Base-by-base conservation (phyloP, 1,140 invertebrate genomes). In the Cyphomyrmex costatus region DNA sequence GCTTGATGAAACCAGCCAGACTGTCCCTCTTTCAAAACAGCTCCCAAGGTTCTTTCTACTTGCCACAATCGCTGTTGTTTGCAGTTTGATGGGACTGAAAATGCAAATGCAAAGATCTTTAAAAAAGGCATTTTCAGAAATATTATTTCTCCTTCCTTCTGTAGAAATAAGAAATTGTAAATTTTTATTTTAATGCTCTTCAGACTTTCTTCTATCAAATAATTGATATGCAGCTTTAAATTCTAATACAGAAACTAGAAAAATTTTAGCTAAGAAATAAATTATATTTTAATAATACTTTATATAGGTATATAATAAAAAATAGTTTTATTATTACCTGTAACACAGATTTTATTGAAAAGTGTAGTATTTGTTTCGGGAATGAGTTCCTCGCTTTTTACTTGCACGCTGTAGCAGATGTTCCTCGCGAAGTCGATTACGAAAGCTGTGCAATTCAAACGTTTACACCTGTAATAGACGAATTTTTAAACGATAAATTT, bases 281-380 rank as follows among this genome's bases (percentile, higher is more conserved):
- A 2, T 49, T 21, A 27, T 30, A 46, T 8, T 78, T 49, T 63
- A 33, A 42, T 24, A 36, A n/a, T 16, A 16, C 3, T 49, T 27
- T 33, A 8, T 53, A 49, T 49, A 3, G 6, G 8, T 36, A 46
- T 5, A 60, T 36, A 19, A 49, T 2, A 21, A 16, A 14, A 30
- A 60, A 53, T 10, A 24, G 0, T 24, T 14, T 84, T 42, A 42
- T 42, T 42, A 42, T 42, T 89, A 93, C 93, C 94, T 91, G 87
- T 92, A 12, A 93, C 30, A 70, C 93, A 94, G 27, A 94, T 92
- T 71, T 91, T 85, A 4, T 95, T 93, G 56, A 92, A 94, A 83
- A 93, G 93, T 14, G 91, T 92, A 8, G 90, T 89, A 66, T 92
- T 93, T 0, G 92, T 87, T 58, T 94, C 92, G n/a, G 93, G 91